Evolutionary conservation across 2,797 vertebrate genomes (phyloP).

Genomic region (Propithecus deckenii): DNA sequence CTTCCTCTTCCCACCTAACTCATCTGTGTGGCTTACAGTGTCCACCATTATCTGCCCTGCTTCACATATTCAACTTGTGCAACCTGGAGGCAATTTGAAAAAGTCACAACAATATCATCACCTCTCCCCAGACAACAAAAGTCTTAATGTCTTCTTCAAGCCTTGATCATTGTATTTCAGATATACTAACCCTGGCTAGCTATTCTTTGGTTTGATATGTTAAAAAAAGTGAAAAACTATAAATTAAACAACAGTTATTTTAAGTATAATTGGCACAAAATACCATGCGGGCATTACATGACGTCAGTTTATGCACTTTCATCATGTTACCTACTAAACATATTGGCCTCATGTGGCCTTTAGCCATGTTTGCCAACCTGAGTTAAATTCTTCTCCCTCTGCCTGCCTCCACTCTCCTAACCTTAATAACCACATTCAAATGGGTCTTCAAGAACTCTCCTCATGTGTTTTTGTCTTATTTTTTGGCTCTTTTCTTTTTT

Average conservation of each 20-base stretch:
- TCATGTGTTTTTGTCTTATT: not conserved
- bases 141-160: not conserved
- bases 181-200: not conserved
- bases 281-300: not conserved
- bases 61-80: not conserved
- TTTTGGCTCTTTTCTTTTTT: not conserved
- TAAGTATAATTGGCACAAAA: not conserved
- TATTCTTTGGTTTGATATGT: slow-evolving; percentile 11
- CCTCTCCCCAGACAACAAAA: not conserved
- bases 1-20: not conserved
- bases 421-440: not conserved
- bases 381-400: not conserved
- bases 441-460: slow-evolving; percentile 21
- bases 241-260: not conserved
- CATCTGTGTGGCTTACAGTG: not conserved
- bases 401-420: not conserved
- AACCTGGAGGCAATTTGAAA: not conserved
- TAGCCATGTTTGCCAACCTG: not conserved
- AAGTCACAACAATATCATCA: not conserved
- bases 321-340: not conserved
- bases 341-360: not conserved
- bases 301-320: not conserved
- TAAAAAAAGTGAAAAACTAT: not conserved
- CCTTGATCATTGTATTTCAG: not conserved
- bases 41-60: not conserved